Conservation (phyloP, 2,888 invertebrate genomes). For the Dolomedes plantarius region DNA sequence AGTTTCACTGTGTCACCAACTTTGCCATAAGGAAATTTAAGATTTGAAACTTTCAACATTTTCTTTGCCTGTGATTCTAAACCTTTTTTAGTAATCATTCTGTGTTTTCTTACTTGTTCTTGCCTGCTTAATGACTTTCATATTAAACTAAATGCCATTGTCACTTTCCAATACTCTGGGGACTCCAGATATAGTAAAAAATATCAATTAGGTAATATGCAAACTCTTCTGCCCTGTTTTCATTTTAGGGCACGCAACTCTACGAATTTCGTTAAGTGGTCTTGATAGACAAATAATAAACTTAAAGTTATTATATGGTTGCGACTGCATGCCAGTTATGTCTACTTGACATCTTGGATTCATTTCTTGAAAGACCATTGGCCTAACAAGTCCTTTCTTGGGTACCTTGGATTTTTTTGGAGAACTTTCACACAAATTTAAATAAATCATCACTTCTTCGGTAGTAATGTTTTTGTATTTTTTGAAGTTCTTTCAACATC, state of each 20-base stretch:
- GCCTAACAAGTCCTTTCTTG: slow-evolving; percentile 39
- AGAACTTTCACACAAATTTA: slow-evolving; percentile 26
- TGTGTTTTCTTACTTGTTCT: not conserved
- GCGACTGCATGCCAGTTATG: slow-evolving; percentile 70
- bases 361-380: slow-evolving; percentile 30
- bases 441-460: slow-evolving; percentile 44
- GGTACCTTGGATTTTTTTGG: slow-evolving; percentile 28
- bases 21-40: not conserved
- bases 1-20: slow-evolving; percentile 28
- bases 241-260: not conserved
- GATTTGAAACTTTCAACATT: slow-evolving; percentile 9
- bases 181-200: too few species aligned
- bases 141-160: too few species aligned
- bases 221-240: not conserved
- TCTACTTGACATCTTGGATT: slow-evolving; percentile 69
- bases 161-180: too few species aligned
- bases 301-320: not conserved
- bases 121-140: too few species aligned
- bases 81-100: slow-evolving; percentile 14
- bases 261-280: not conserved
- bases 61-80: slow-evolving; percentile 14
- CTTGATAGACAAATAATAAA: not conserved
- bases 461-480: slow-evolving; percentile 24
- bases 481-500: slow-evolving; percentile 16
- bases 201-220: not conserved